Conservation (phyloP, 2,797 vertebrate genomes). For the Manis javanica region DNA sequence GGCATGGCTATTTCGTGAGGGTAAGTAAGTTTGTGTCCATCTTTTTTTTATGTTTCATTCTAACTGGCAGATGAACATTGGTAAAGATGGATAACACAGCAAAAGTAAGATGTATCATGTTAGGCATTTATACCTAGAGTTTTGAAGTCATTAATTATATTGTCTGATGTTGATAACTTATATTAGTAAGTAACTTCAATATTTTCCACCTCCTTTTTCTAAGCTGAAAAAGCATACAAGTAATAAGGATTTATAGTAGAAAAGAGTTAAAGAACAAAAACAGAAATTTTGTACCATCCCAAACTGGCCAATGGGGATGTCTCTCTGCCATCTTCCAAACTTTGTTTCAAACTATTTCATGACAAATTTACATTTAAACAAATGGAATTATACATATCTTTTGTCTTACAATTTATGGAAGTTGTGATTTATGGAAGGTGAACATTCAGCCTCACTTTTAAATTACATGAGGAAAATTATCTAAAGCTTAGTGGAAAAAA, state of each 20-base stretch:
- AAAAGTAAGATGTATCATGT: not conserved
- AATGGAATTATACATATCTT: not conserved
- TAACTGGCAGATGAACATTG: not conserved
- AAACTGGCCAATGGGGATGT: not conserved
- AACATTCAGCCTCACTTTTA: constrained; percentile 27
- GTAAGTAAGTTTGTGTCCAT: not conserved
- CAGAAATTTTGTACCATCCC: not conserved
- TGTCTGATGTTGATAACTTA: not conserved
- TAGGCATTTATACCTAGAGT: not conserved
- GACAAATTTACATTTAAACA: not conserved
- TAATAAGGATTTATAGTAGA: not conserved
- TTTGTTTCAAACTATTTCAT: constrained; percentile 49
- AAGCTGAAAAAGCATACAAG: not conserved
- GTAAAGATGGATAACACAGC: not conserved
- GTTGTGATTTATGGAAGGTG: not conserved
- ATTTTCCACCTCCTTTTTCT: not conserved
- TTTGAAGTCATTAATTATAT: constrained; percentile 26
- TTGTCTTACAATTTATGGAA: not conserved
- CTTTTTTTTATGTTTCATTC: constrained; percentile 19
- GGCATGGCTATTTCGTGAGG: not conserved
- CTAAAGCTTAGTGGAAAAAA: constrained; percentile 38
- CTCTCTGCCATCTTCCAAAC: not conserved
- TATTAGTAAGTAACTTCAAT: not conserved
- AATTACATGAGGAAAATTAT: not conserved
- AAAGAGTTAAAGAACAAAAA: not conserved